A percentile compares a stretch with the other conserved stretches of the same genome.
These are phyloP conservation scores for Agonum fuliginosum DNA, from an alignment of 2,888 invertebrate genomes.

Conservation along the genomic window DNA sequence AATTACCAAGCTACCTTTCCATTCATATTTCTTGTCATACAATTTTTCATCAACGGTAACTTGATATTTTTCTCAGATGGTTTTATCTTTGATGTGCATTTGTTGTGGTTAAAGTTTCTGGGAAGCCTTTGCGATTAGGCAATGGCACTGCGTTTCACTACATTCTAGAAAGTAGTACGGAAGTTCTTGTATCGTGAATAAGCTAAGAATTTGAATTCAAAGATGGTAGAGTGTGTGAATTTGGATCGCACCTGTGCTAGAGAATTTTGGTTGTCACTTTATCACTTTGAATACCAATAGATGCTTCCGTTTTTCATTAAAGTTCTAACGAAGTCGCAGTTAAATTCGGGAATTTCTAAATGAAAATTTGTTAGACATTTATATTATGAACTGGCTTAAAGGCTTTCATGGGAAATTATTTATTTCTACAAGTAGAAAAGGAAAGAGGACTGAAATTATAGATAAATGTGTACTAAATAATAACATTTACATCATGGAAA, in stretches of 20 bases:
- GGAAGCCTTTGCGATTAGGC: constrained; percentile 30
- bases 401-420: too few relatives aligned
- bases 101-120: constrained; percentile 17
- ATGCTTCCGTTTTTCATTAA: background rate
- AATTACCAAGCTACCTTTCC: constrained; percentile 27
- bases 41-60: constrained; percentile 27
- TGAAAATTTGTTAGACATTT: too few relatives aligned
- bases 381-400: too few relatives aligned
- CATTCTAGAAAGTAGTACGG: constrained; percentile 47
- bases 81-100: constrained; percentile 9
- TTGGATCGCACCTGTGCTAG: constrained; percentile 19
- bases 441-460: too few relatives aligned
- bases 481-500: too few relatives aligned
- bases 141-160: constrained; percentile 34
- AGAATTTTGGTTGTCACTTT: background rate
- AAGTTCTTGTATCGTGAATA: constrained; percentile 49
- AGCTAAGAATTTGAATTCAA: constrained; percentile 29
- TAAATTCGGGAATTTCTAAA: too few relatives aligned
- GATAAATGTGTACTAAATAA: too few relatives aligned
- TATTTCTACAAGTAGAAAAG: too few relatives aligned
- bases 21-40: constrained; percentile 16
- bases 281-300: constrained; percentile 3
- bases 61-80: constrained; percentile 10
- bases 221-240: constrained; percentile 15
- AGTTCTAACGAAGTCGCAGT: too few relatives aligned